Base-by-base conservation (phyloP, 2,113 vertebrate species). In the Paralichthys olivaceus region DNA sequence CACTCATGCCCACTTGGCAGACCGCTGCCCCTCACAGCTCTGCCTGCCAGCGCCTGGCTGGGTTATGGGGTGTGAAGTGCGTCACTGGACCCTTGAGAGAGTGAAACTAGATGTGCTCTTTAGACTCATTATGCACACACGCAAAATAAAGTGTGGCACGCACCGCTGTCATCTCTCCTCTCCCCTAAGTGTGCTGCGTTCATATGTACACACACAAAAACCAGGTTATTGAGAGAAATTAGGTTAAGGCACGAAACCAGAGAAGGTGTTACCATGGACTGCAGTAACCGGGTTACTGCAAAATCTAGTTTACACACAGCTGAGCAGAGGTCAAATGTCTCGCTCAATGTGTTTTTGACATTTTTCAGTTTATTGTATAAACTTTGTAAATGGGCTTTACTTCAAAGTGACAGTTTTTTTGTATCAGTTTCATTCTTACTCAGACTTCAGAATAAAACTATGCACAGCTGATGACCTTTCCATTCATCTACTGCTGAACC, bases 21-120 rank as follows among this genome's bases (percentile, higher is more conserved):
- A 22, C 72, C 73, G 45, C 23, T 29, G 37, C 56, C 75, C 75
- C 51, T 8, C 13, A 26, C 63, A 67, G 54, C 26, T 72, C 70
- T 53, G 45, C 56, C 74, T 84, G 77, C 75, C 85, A 74, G 60
- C 0, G 61, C 69, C 63, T 64, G 40, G 60, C 51, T 69, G 56
- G 51, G 69, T 77, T 69, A 63, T 60, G 60, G 68, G 71, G 69
- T 89, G 89, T 79, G 81, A 93, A 79, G 75, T 90, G 83, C 79
- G 62, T 91, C 89, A 90, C 73, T 77, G 75, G 49, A 71, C 59
- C 37, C 69, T 12, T 72, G 68, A 83, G 67, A 81, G 72, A 53
- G 56, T 14, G 61, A 71, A 71, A 43, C 49, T 76, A 60, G 65
- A 80, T 71, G 54, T 81, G 32, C 55, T 80, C 55, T 53, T 49